These are phyloP conservation scores for Arvicanthis niloticus DNA, from an alignment of 2,113 vertebrate species.

Conservation along the genomic window DNA sequence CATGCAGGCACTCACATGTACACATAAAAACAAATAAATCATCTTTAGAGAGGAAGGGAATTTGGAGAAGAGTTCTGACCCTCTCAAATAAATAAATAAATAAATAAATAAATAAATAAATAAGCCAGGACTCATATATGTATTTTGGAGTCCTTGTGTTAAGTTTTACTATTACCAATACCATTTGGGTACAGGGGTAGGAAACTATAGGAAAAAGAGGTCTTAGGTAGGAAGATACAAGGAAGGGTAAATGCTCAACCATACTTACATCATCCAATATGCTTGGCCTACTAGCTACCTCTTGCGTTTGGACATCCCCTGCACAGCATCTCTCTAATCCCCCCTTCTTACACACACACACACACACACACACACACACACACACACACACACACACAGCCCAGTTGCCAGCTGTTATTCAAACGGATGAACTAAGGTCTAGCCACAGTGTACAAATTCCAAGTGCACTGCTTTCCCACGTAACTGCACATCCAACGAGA, in stretches of 20 bases:
- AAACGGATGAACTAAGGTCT: slow-evolving; percentile 17
- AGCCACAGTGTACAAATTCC: neutral
- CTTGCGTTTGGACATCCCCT: neutral
- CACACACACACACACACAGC: neutral
- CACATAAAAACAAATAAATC: neutral
- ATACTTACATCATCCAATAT: neutral
- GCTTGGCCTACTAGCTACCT: neutral
- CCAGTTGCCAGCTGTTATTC: slow-evolving; percentile 14
- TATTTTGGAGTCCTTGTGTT: neutral
- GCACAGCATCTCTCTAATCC: neutral
- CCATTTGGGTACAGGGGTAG: neutral
- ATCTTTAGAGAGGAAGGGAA: neutral
- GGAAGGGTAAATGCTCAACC: slow-evolving; percentile 18
- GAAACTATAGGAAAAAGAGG: neutral
- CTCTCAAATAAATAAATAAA: neutral
- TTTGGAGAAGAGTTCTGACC: neutral
- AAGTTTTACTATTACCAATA: neutral
- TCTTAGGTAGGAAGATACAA: slow-evolving; percentile 12
- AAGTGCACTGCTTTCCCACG: slow-evolving; percentile 28
- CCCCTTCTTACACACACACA: neutral
- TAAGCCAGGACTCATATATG: neutral
- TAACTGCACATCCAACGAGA: slow-evolving; percentile 41
- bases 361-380: neutral
- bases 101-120: neutral
- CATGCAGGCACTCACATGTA: neutral